phyloP scores from a whole-genome alignment of 2,797 vertebrate genomes.

The Cyclura pinguis region DNA sequence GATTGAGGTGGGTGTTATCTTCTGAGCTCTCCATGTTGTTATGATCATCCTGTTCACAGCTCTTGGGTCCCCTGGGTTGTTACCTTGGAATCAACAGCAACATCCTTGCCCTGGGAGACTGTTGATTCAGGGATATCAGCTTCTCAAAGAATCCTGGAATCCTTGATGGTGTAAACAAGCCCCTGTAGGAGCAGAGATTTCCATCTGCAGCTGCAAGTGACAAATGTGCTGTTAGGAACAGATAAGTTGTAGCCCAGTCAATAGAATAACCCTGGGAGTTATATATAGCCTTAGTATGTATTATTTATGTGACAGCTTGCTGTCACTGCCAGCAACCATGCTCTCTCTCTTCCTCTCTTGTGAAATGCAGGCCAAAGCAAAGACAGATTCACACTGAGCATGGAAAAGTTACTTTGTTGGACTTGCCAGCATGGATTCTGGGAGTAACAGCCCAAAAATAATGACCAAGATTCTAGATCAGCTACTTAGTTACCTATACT shows the following conservation, averaged over 20 bases:
- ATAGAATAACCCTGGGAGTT: conserved; percentile 53
- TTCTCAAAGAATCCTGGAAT: conserved; percentile 14
- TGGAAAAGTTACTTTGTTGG: no score
- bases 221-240: conserved; percentile 64
- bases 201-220: conserved; percentile 45
- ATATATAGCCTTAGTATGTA: conserved; percentile 47
- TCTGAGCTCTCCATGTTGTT: background rate
- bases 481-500: no score
- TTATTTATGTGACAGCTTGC: conserved; percentile 60
- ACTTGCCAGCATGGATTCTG: no score
- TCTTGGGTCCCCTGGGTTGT: background rate
- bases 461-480: no score
- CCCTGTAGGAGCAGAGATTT: conserved; percentile 39
- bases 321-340: conserved; percentile 54
- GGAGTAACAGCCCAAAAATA: no score
- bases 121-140: conserved; percentile 35
- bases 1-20: background rate
- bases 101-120: conserved; percentile 28
- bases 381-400: background rate
- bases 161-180: conserved; percentile 38
- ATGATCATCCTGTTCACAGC: background rate
- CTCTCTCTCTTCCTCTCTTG: background rate
- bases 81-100: conserved; percentile 24
- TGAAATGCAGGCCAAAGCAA: conserved; percentile 44
- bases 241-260: conserved; percentile 56